These are phyloP conservation scores for Miltochrista miniata DNA, from an alignment of 2,888 invertebrate species.

Conservation along the genomic window DNA sequence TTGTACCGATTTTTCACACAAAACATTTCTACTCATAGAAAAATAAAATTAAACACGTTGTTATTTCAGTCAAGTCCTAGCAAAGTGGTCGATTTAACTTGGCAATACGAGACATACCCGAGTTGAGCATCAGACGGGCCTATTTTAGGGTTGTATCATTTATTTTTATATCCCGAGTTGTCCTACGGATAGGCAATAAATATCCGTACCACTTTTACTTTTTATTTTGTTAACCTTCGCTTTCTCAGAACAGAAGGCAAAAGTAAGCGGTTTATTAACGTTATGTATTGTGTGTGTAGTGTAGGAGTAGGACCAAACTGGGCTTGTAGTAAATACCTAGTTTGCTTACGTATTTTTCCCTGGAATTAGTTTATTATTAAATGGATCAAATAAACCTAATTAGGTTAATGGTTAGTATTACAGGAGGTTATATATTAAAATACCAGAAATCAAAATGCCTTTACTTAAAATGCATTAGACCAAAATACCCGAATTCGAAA, in stretches of 20 bases:
- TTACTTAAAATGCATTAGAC: too few species aligned
- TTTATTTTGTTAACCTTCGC: constrained; percentile 20
- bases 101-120: constrained; percentile 11
- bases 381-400: too few species aligned
- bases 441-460: too few species aligned
- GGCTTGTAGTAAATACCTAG: too few species aligned
- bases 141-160: constrained; percentile 30
- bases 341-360: too few species aligned
- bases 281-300: background rate
- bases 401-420: too few species aligned
- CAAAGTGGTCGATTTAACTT: constrained; percentile 13
- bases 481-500: too few species aligned
- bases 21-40: too few species aligned
- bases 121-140: constrained; percentile 16
- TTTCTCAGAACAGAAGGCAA: constrained; percentile 12
- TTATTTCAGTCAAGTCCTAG: constrained; percentile 10
- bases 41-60: background rate
- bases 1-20: too few species aligned
- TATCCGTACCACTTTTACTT: constrained; percentile 20
- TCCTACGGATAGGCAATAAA: constrained; percentile 27
- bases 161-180: constrained; percentile 35
- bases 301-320: background rate
- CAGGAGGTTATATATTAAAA: too few species aligned
- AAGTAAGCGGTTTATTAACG: constrained; percentile 8
- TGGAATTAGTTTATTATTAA: too few species aligned